Base-by-base conservation (phyloP, 92 coral and sea anemone species). In the Paramuricea clavata region DNA sequence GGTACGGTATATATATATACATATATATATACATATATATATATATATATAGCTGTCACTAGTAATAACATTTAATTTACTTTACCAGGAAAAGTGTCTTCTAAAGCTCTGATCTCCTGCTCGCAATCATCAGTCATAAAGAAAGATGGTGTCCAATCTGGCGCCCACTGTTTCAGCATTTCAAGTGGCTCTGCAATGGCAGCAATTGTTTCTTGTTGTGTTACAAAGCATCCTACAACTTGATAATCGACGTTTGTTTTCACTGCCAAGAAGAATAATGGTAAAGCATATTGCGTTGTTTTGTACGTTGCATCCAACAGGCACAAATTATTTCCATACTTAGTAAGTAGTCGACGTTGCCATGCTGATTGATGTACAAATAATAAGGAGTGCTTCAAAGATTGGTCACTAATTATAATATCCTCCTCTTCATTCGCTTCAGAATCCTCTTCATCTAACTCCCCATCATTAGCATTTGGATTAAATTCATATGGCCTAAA, bases 251-350 rank as follows among this genome's bases (percentile, higher is more conserved):
- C 94, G 71, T 92, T 92, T 5, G 94, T 92, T 60, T 82, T 92
- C 19, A 92, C 92, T 0, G 79, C 90, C 8, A 92, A 61, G 72
- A 89, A 92, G 41, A 92, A 89, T 52, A 92, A 83, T 13, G 94
- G 92, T 21, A 92, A 88, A 19, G 92, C 78, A 47, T 92, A 89
- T 4, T 90, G 27, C 9, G 90, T 89, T 36, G 92, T 92, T 34
- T 72, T 78, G 74, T 92, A 85, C 1, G 94, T 92, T 9, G 92
- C 94, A 75, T 92, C 92, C 4, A 92, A 76, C 19, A 92, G 88
- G 70, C 90, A 80, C 30, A 88, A 83, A 57, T 81, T 42, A 33
- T 92, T 85, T 50, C 94, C 92, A 81, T 89, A 89, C 5, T 23
- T 54, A 0, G 41, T 8, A 6, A 92, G 76, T 0, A 92, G 85